Evolutionary conservation across 2,888 invertebrate species (phyloP).

Genomic region (Melanotus villosus): DNA sequence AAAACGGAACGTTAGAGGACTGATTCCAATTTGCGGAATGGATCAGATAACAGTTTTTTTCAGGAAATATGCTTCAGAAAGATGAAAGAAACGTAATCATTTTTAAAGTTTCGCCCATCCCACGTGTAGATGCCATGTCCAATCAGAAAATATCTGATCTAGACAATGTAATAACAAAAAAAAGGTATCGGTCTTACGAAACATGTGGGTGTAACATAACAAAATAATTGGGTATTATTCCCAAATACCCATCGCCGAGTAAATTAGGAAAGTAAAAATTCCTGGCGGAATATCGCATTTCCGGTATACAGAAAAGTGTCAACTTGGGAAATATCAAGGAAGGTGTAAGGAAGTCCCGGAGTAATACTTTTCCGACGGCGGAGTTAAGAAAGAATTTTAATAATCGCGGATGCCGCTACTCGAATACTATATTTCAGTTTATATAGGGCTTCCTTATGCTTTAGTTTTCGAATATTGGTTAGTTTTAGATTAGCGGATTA

Average conservation of each 20-base stretch:
- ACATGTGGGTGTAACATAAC: conserved; percentile 1
- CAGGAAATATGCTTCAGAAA: neutral
- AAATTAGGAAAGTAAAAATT: conserved; percentile 5
- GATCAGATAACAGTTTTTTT: conserved; percentile 6
- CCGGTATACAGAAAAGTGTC: neutral
- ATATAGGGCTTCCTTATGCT: neutral
- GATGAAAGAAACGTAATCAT: conserved; percentile 18
- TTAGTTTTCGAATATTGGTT: too few species aligned
- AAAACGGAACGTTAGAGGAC: neutral
- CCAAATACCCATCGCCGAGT: neutral
- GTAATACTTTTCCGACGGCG: neutral
- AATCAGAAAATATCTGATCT: neutral
- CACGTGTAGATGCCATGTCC: conserved; percentile 3
- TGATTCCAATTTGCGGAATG: conserved; percentile 13
- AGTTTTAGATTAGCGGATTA: too few species aligned
- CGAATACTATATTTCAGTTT: neutral
- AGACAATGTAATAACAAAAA: neutral
- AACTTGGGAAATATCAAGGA: neutral
- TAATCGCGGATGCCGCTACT: neutral
- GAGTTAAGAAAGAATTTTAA: conserved; percentile 14
- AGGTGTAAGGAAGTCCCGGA: neutral
- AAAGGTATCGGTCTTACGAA: neutral
- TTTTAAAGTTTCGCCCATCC: conserved; percentile 2
- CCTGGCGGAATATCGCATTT: neutral
- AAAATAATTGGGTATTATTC: conserved; percentile 11